Conservation (phyloP, 1,140 invertebrate genomes). For the Polypedilum vanderplanki region DNA sequence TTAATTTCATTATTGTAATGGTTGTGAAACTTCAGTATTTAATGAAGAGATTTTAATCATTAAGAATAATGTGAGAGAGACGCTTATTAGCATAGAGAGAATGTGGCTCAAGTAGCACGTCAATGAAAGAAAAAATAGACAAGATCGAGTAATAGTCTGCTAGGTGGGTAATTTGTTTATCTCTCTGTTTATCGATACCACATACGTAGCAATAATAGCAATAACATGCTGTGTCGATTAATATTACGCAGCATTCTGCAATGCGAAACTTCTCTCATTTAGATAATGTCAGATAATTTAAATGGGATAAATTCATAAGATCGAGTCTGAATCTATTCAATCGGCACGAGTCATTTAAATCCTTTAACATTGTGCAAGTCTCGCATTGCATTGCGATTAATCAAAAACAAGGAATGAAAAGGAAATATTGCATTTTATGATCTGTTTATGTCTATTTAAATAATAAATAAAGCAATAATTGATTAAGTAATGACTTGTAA, state of each 20-base stretch:
- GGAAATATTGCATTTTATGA: not conserved
- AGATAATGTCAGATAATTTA: slow-evolving; percentile 11
- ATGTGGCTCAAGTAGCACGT: not conserved
- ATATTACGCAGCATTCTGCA: not conserved
- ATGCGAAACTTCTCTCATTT: slow-evolving; percentile 13
- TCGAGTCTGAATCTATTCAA: not conserved
- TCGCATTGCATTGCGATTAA: not conserved
- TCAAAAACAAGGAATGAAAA: not conserved
- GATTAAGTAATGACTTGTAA: not conserved
- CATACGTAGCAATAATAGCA: not conserved
- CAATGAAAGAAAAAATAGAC: not conserved
- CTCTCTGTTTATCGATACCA: not conserved
- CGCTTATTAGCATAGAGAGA: not conserved
- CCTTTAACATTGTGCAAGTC: not conserved
- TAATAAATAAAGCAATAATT: not conserved
- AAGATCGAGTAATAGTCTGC: not conserved
- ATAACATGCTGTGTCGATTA: slow-evolving; percentile 5
- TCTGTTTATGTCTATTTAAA: slow-evolving; percentile 5
- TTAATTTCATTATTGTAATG: not conserved
- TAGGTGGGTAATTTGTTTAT: slow-evolving; percentile 9
- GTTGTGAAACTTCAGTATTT: too few relatives aligned
- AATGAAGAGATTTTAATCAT: not conserved
- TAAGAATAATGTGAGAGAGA: not conserved
- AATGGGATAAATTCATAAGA: slow-evolving; percentile 13
- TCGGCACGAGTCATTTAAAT: not conserved